These are phyloP conservation scores for Streptopelia turtur DNA, from an alignment of 2,797 vertebrate species.

Conservation along the genomic window DNA sequence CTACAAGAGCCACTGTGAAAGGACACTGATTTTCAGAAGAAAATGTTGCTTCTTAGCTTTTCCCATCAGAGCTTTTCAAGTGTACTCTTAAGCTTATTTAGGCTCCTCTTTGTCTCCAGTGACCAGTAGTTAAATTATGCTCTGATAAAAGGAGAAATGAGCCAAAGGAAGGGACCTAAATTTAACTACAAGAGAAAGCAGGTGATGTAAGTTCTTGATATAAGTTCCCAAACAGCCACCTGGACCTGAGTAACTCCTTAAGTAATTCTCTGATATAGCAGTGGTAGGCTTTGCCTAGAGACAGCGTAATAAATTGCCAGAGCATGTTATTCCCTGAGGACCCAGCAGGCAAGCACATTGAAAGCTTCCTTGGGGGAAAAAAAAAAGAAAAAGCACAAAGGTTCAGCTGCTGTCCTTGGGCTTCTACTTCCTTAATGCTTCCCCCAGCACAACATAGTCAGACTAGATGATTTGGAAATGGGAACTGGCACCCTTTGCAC, in stretches of 20 bases:
- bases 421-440: not conserved
- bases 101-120: not conserved
- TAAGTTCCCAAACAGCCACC: constrained; percentile 46
- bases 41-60: not conserved
- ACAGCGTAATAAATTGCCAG: constrained; percentile 26
- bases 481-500: not conserved
- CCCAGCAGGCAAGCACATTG: not conserved
- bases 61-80: not conserved
- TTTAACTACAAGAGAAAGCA: constrained; percentile 36
- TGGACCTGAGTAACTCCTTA: constrained; percentile 56
- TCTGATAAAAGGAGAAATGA: constrained; percentile 38
- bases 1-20: not conserved
- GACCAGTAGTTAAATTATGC: constrained; percentile 6
- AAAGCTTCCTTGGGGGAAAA: not conserved
- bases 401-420: not conserved
- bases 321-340: constrained; percentile 14
- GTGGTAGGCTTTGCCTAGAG: constrained; percentile 20
- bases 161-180: constrained; percentile 31
- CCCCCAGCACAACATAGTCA: not conserved
- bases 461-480: not conserved
- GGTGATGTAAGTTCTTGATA: constrained; percentile 55
- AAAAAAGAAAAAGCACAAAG: not conserved
- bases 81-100: constrained; percentile 1
- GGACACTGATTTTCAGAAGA: not conserved
- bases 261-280: constrained; percentile 54